These are phyloP conservation scores for Notothenia rossii DNA, from an alignment of 2,113 vertebrate species.

Conservation along the genomic window DNA sequence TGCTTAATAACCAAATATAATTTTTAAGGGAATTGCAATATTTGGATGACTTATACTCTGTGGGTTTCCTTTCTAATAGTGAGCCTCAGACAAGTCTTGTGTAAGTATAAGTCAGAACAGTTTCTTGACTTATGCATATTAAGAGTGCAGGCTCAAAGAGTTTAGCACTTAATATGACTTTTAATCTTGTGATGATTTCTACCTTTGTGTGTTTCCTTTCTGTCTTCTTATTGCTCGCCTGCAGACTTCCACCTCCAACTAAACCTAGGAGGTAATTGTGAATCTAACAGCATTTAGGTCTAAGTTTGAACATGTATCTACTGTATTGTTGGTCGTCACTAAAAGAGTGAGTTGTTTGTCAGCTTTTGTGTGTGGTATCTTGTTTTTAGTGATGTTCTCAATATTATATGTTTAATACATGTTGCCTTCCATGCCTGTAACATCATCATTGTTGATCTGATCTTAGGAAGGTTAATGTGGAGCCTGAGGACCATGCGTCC, in stretches of 20 bases:
- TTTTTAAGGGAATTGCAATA: conserved; percentile 3
- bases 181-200: conserved; percentile 16
- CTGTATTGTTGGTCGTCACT: not conserved
- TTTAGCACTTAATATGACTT: conserved; percentile 13
- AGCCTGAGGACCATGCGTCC: conserved; percentile 85
- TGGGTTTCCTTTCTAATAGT: conserved; percentile 47
- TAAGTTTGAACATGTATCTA: conserved; percentile 4
- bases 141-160: not conserved
- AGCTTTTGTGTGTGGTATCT: not conserved
- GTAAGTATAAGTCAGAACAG: conserved; percentile 64
- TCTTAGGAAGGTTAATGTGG: conserved; percentile 84
- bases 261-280: conserved; percentile 65
- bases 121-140: conserved; percentile 1
- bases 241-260: conserved; percentile 66
- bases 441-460: not conserved
- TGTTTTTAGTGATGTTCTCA: not conserved
- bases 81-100: conserved; percentile 67
- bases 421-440: not conserved
- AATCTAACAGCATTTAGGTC: conserved; percentile 10
- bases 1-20: not conserved
- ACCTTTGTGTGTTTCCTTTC: conserved; percentile 24
- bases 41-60: conserved; percentile 33
- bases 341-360: not conserved
- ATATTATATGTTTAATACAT: not conserved
- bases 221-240: conserved; percentile 23